phyloP scores from a whole-genome alignment of 2,113 vertebrate species.

The Gambusia affinis region DNA sequence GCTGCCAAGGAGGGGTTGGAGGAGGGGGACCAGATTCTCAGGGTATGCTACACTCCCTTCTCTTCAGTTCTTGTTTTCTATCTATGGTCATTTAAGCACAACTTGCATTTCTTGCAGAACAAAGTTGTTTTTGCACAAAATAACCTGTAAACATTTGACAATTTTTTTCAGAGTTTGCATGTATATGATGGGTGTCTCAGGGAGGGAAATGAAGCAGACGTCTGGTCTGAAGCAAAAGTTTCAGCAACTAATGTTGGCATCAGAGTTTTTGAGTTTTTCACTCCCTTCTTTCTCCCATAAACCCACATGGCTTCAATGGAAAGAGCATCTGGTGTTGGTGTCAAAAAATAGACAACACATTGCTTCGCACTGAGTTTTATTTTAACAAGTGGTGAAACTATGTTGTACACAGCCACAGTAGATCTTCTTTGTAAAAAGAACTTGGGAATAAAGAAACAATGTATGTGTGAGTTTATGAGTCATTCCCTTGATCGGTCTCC shows the following conservation, averaged over 20 bases:
- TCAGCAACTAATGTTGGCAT: not conserved
- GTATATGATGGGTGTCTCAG: not conserved
- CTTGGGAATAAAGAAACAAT: conserved; percentile 62
- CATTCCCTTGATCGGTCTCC: conserved; percentile 55
- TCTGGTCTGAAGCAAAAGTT: not conserved
- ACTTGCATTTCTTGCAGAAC: not conserved
- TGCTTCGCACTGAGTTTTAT: conserved; percentile 46
- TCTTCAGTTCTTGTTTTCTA: conserved; percentile 3
- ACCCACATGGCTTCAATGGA: conserved; percentile 29
- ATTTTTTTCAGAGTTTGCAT: not conserved
- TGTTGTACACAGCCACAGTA: conserved; percentile 54
- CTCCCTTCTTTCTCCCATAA: not conserved
- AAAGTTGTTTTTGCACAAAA: not conserved
- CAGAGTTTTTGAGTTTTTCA: not conserved
- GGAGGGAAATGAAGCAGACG: not conserved
- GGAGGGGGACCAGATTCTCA: conserved; percentile 98
- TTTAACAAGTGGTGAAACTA: conserved; percentile 47
- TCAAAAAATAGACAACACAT: conserved; percentile 19
- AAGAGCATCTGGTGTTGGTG: conserved; percentile 66
- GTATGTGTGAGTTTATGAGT: conserved; percentile 65
- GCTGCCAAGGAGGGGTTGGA: conserved; percentile 97
- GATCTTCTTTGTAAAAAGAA: conserved; percentile 40
- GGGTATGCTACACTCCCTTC: conserved; percentile 78
- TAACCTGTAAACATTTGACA: not conserved
- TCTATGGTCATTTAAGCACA: not conserved